A percentile compares a stretch with the other conserved stretches of the same genome.
Conservation (phyloP, 37 sponge, comb jelly and placozoan species). For the Mnemiopsis leidyi region DNA sequence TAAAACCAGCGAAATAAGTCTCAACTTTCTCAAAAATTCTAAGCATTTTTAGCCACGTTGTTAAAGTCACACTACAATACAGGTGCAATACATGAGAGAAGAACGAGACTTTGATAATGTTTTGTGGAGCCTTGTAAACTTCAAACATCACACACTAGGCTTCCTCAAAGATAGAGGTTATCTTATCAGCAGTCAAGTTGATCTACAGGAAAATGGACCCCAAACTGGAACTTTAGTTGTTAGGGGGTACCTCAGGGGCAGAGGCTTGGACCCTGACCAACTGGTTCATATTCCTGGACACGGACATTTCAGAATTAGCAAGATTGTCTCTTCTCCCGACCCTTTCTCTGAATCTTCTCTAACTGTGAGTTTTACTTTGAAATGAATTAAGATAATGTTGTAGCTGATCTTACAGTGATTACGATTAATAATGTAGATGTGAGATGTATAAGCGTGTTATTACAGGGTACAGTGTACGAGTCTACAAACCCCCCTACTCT, state of each 20-base stretch:
- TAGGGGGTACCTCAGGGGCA: conserved; percentile 80
- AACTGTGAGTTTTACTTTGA: background rate
- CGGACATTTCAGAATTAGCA: conserved; percentile 71
- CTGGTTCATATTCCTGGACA: conserved; percentile 79
- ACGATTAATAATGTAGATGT: background rate
- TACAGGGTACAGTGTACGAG: background rate
- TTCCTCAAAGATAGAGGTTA: conserved; percentile 3
- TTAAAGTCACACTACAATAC: background rate
- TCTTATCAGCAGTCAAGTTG: background rate
- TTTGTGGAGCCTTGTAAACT: background rate
- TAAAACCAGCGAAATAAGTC: too few relatives aligned
- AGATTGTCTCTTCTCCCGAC: background rate
- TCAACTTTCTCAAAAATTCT: too few relatives aligned
- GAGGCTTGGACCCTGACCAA: conserved; percentile 75
- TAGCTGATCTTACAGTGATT: background rate
- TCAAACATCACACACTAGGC: background rate
- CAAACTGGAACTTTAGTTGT: conserved; percentile 13
- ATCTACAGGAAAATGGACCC: background rate
- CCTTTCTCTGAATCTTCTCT: background rate
- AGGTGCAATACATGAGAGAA: conserved; percentile 3
- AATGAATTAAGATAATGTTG: too few relatives aligned
- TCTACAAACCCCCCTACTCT: background rate
- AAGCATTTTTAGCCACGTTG: too few relatives aligned
- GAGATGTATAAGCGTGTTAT: too few relatives aligned
- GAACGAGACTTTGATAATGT: background rate